These are phyloP conservation scores for Apogon hyalosoma DNA, from an alignment of 2,797 vertebrate species.

Conservation along the genomic window DNA sequence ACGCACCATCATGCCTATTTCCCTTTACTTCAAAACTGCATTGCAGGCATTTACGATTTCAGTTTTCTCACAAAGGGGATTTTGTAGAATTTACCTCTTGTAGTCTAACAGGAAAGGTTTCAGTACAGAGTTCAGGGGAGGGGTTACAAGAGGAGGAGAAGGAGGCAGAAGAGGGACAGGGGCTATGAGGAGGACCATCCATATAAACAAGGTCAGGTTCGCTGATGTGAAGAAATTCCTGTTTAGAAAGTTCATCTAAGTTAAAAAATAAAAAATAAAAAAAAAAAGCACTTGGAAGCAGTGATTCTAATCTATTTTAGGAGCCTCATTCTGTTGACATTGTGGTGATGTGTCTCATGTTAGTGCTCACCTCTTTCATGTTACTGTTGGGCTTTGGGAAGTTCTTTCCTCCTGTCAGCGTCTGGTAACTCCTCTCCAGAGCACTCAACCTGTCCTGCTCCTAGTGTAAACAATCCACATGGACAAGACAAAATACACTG, in stretches of 20 bases:
- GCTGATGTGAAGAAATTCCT: conserved; percentile 90
- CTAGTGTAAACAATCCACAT: conserved; percentile 71
- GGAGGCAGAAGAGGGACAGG: conserved; percentile 80
- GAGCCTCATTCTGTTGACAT: background rate
- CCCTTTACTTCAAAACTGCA: conserved; percentile 3
- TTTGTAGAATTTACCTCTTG: conserved; percentile 89
- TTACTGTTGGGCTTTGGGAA: conserved; percentile 86
- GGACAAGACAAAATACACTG: background rate
- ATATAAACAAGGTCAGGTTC: conserved; percentile 87
- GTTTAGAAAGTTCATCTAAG: conserved; percentile 72
- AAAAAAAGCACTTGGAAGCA: conserved; percentile 28
- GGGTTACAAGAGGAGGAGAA: conserved; percentile 80
- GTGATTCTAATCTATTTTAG: conserved; percentile 18
- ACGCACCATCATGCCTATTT: conserved; percentile 33
- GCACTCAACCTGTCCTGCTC: conserved; percentile 90
- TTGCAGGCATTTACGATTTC: conserved; percentile 22
- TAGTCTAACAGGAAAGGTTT: conserved; percentile 82
- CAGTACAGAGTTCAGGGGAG: conserved; percentile 81
- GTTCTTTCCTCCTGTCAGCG: conserved; percentile 85
- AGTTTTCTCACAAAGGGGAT: conserved; percentile 8
- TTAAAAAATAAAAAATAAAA: conserved; percentile 21
- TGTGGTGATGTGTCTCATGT: background rate
- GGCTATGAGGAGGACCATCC: conserved; percentile 80
- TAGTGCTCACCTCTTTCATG: conserved; percentile 89
- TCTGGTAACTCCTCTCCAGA: conserved; percentile 89